Conservation (phyloP, 2,113 vertebrate genomes). For the Asarcornis scutulata region DNA sequence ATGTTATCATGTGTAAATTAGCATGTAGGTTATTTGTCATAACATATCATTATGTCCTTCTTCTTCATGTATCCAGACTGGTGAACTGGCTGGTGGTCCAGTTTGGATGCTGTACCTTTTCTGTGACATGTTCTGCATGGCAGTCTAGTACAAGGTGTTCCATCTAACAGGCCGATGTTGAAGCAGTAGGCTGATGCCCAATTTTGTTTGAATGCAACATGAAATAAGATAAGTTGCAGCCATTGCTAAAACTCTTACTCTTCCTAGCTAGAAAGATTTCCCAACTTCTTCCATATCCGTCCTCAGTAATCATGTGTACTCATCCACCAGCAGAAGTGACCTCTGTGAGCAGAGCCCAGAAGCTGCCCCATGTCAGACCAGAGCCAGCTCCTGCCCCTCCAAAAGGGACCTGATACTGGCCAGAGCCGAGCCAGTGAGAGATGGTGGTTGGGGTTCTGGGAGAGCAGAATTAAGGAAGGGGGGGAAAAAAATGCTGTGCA, state of each 20-base stretch:
- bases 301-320: background rate
- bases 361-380: too few relatives aligned
- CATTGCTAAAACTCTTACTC: background rate
- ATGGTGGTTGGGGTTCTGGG: too few relatives aligned
- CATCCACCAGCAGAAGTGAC: background rate
- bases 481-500: too few relatives aligned
- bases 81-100: background rate
- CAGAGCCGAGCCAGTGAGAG: too few relatives aligned
- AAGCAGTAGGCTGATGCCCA: background rate
- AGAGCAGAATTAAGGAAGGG: too few relatives aligned
- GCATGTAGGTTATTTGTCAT: too few relatives aligned
- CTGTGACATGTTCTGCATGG: background rate
- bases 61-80: background rate
- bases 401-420: too few relatives aligned
- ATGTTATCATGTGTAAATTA: accelerated
- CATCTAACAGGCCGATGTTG: background rate
- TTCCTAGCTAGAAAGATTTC: background rate
- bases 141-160: background rate
- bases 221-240: background rate
- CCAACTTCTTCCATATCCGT: background rate
- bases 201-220: background rate
- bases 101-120: background rate
- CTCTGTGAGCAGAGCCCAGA: too few relatives aligned
- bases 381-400: too few relatives aligned
- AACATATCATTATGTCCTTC: background rate